These are phyloP conservation scores for Yasuhikotakia modesta DNA, from an alignment of 2,797 vertebrate species.

Conservation along the genomic window DNA sequence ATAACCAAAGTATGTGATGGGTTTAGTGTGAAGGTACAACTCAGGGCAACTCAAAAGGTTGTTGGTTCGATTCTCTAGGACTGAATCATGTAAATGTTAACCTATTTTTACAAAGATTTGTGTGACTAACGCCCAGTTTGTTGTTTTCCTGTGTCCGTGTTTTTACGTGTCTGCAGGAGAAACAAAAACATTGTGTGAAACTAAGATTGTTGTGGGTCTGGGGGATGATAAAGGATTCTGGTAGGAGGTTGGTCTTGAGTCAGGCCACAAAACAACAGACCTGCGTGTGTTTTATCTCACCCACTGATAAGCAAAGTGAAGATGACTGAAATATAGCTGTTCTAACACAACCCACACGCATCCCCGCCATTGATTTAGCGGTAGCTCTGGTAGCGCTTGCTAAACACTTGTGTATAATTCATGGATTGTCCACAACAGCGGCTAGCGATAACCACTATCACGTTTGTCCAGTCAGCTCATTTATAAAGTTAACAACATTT, in stretches of 20 bases:
- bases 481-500: conserved; percentile 42
- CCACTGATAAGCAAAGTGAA: conserved; percentile 46
- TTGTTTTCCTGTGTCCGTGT: background rate
- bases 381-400: conserved; percentile 48
- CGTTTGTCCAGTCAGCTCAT: conserved; percentile 46
- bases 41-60: no score
- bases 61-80: no score
- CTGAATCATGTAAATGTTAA: no score
- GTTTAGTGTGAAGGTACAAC: no score
- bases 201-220: background rate
- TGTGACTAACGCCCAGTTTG: no score
- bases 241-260: background rate
- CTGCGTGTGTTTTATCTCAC: conserved; percentile 38
- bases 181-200: background rate
- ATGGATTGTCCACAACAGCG: conserved; percentile 41
- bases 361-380: conserved; percentile 46
- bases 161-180: no score
- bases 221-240: background rate
- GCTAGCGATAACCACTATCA: conserved; percentile 58
- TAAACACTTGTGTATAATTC: conserved; percentile 47
- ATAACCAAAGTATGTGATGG: no score
- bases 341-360: conserved; percentile 56
- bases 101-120: no score
- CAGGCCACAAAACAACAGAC: conserved; percentile 6
- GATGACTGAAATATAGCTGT: conserved; percentile 43